Conservation (phyloP, 2,888 invertebrate species). For the Morpho achilles region DNA sequence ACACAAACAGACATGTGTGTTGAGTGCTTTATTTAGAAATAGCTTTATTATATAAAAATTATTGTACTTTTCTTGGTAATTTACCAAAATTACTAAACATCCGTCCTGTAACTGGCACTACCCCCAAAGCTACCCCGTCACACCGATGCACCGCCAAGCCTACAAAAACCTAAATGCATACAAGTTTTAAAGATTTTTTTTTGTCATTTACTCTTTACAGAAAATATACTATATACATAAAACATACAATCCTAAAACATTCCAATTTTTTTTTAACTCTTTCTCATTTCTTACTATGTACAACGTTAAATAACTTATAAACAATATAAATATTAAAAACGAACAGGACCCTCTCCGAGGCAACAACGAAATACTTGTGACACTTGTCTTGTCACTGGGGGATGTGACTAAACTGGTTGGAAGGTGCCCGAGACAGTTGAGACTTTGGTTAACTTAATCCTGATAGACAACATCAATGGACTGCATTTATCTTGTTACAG, state of each 20-base stretch:
- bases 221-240: slow-evolving; percentile 70
- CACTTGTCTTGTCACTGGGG: too few species aligned
- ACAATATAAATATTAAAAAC: slow-evolving; percentile 71
- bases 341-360: slow-evolving; percentile 48
- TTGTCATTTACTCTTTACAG: slow-evolving; percentile 69
- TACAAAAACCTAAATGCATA: slow-evolving; percentile 21
- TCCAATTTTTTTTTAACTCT: slow-evolving; percentile 55
- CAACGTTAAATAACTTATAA: slow-evolving; percentile 69
- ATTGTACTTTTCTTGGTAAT: too few species aligned
- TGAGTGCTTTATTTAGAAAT: too few species aligned
- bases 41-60: too few species aligned
- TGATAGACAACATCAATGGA: too few species aligned
- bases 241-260: slow-evolving; percentile 52
- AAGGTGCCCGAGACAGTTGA: too few species aligned
- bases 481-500: too few species aligned
- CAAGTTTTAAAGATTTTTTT: slow-evolving; percentile 40
- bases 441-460: too few species aligned
- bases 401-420: too few species aligned
- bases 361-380: slow-evolving; percentile 25
- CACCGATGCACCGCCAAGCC: slow-evolving; percentile 23
- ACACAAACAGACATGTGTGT: too few species aligned
- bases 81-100: too few species aligned
- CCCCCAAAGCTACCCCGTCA: neutral
- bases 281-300: slow-evolving; percentile 63
- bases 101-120: neutral